Base-by-base conservation (phyloP, 1,140 invertebrate species). In the Drosophila ohnishii region DNA sequence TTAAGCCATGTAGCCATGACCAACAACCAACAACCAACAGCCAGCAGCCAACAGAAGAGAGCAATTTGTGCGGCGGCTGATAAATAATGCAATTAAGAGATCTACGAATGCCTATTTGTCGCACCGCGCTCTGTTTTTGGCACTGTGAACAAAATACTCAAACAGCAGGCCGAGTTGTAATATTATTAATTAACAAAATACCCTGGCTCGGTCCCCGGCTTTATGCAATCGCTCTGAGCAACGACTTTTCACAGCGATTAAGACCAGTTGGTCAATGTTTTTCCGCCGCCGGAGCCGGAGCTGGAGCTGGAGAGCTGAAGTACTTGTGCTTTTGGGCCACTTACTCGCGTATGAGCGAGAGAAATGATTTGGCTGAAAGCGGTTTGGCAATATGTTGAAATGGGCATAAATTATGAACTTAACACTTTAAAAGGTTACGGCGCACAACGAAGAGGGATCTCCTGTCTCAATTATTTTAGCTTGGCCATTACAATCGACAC, bases 141-240 rank as follows among this genome's bases (percentile, higher is more conserved):
- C 62, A 67, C 62, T 62, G 58, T 44, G 30, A 65, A 63, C 63
- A 47, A 65, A 65, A 61, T 65, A 37, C 58, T 48, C 47, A 66
- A 69, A 69, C 65, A 69, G 45, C 65, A 35, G 64, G 65, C 65
- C 61, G 37, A 35, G 62, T 55, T 69, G 65, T 69, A 69, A 69
- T 69, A 69, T 69, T 69, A 69, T 69, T 69, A 69, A 69, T 69
- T 69, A 69, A 69, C 65, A 69, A 69, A 69, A 69, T 69, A 37
- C 44, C 34, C 51, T n/a, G 19, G 32, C 51, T 55, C 13, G 13
- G 19, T 22, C 8, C 30, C 30, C 11, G 37, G 47, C 47, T 66
- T 69, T 69, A 69, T 69, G 65, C 65, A 69, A 69, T 67, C 47
- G 62, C 47, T 50, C 57, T 59, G 39, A 65, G 58, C 62, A 62